Evolutionary conservation across 2,888 invertebrate genomes (phyloP), one percentile per base, ranked within the genome.

Genomic region (Lasius platythorax): DNA sequence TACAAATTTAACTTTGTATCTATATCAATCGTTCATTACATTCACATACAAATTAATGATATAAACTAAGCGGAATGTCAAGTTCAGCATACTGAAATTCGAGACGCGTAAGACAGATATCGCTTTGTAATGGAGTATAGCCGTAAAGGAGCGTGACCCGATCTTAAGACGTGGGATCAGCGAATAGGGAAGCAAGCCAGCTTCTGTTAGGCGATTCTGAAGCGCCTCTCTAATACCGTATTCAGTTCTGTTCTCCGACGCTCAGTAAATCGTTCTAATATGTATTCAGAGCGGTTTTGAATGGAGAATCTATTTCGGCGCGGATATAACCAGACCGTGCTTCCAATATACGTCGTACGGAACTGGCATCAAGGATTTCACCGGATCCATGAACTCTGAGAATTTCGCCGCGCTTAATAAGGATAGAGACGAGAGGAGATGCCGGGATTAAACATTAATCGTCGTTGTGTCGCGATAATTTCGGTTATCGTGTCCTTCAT

Each of bases 211-310:
- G 81, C 85, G 63, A 79, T 83, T 83, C 82, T 33, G 87, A 88
- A 91, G 88, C 89, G 87, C 87, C 89, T 88, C 89, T 87, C 92
- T 92, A 93, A 93, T 93, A 91, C 89, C 90, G 91, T 90, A 93
- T 93, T 93, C 92, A 91, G 43, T 89, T 89, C 88, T 85, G 90
- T 91, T 91, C 78, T 56, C 89, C 88, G 89, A 84, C 84, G 90
- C 88, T 50, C 83, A 64, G 84, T 91, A 92, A 93, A 92, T 92
- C 92, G 92, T 91, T 91, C 88, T 91, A 92, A 92, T 88, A 91
- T 89, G 90, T 89, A 92, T 91, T 91, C 91, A 91, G 89, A 91
- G 86, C 87, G 87, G 86, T 85, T 87, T 84, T 90, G 91, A 92
- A 91, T 92, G 88, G 91, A 86, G 88, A 90, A 91, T 91, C 91